A percentile compares a stretch with the other conserved stretches of the same genome.
phyloP scores from a whole-genome alignment of 2,113 vertebrate species.

The Toxotes chatareus region DNA sequence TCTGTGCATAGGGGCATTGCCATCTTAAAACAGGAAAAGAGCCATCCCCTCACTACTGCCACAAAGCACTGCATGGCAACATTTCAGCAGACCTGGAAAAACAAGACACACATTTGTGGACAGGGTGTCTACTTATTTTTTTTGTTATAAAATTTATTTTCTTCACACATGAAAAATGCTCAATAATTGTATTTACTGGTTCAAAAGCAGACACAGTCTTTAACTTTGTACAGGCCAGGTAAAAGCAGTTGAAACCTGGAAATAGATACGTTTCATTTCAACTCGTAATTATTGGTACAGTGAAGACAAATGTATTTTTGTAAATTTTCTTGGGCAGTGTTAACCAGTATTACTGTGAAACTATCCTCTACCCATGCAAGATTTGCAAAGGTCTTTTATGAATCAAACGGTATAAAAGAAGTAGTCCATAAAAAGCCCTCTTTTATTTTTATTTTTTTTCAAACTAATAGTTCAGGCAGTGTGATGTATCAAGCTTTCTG shows the following conservation, averaged over 20 bases:
- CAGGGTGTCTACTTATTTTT: background rate
- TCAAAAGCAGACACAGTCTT: background rate
- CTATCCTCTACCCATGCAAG: background rate
- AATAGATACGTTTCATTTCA: background rate
- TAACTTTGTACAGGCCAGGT: background rate
- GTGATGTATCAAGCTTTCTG: slow-evolving; percentile 34
- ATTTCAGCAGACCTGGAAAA: background rate
- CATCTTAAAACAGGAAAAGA: background rate
- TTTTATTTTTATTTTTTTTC: background rate
- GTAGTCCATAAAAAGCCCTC: background rate
- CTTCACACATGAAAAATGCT: background rate
- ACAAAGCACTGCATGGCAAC: background rate
- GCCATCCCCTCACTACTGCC: background rate
- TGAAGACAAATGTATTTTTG: background rate
- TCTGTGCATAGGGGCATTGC: background rate
- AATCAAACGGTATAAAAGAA: slow-evolving; percentile 15
- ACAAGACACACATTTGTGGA: background rate
- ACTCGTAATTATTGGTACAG: background rate
- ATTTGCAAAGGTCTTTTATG: slow-evolving; percentile 17
- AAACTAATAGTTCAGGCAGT: background rate
- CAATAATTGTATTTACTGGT: background rate
- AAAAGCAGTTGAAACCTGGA: background rate
- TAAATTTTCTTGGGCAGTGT: background rate
- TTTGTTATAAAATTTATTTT: background rate
- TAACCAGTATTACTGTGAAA: slow-evolving; percentile 2